phyloP scores from a whole-genome alignment of 1,140 invertebrate species.

The Araneus ventricosus region DNA sequence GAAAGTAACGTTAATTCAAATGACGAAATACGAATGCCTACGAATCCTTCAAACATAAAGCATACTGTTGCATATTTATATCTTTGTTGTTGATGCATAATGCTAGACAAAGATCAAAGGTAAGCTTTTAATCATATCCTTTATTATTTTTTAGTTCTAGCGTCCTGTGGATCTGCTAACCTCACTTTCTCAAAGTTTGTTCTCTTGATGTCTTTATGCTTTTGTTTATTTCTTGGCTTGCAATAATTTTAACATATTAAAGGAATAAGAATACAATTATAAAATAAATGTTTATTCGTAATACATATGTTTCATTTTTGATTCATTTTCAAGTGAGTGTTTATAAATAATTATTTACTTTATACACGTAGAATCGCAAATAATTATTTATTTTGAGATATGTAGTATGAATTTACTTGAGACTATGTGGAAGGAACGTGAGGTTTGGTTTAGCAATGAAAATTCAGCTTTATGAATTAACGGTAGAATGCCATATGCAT shows the following conservation, averaged over 20 bases:
- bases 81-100: slow-evolving; percentile 38
- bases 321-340: background rate
- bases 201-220: slow-evolving; percentile 17
- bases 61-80: slow-evolving; percentile 12
- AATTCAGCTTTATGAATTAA: too few species aligned
- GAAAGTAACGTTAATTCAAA: background rate
- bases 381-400: too few species aligned
- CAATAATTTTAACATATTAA: background rate
- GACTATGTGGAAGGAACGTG: too few species aligned
- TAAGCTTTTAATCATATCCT: slow-evolving; percentile 57
- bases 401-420: too few species aligned
- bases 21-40: background rate
- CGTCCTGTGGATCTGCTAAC: slow-evolving; percentile 68
- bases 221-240: background rate
- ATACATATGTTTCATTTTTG: background rate
- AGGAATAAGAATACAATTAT: background rate
- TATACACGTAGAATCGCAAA: too few species aligned
- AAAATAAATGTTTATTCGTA: background rate
- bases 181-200: slow-evolving; percentile 59
- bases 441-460: too few species aligned
- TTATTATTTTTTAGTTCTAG: slow-evolving; percentile 41
- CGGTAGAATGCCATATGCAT: too few species aligned
- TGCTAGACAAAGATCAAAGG: slow-evolving; percentile 36
- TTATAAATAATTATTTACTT: background rate
- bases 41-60: background rate